phyloP scores from a whole-genome alignment of 1,140 invertebrate species.

The Nephotettix cincticeps region DNA sequence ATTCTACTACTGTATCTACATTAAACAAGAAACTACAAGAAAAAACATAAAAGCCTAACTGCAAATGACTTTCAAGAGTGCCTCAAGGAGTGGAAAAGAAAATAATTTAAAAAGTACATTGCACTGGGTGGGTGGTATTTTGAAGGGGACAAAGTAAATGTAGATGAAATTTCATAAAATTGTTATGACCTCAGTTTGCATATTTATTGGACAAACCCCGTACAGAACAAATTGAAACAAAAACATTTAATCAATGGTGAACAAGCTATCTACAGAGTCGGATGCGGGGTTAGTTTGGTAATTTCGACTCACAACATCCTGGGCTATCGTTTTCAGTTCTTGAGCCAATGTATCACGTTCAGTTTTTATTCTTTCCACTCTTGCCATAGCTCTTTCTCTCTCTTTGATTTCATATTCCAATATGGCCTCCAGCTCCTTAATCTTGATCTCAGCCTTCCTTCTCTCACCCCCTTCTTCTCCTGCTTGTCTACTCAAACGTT shows the following conservation, averaged over 20 bases:
- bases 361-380: conserved; percentile 59
- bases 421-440: conserved; percentile 61
- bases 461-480: conserved; percentile 78
- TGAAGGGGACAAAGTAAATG: too few relatives aligned
- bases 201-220: too few relatives aligned
- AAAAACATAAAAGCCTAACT: too few relatives aligned
- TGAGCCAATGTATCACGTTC: conserved; percentile 63
- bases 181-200: too few relatives aligned
- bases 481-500: conserved; percentile 72
- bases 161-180: too few relatives aligned
- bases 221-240: background rate
- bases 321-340: conserved; percentile 59
- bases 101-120: too few relatives aligned
- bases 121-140: too few relatives aligned
- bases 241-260: conserved; percentile 12
- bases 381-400: conserved; percentile 65
- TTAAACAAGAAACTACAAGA: too few relatives aligned
- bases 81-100: too few relatives aligned
- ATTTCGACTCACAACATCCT: conserved; percentile 32
- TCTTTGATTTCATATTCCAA: conserved; percentile 66
- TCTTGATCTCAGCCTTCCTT: conserved; percentile 68
- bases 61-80: too few relatives aligned
- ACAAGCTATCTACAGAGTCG: conserved; percentile 1
- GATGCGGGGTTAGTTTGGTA: background rate
- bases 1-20: too few relatives aligned